These are phyloP conservation scores for Cossypha dichroa DNA, from an alignment of 2,797 vertebrate species.

Conservation along the genomic window DNA sequence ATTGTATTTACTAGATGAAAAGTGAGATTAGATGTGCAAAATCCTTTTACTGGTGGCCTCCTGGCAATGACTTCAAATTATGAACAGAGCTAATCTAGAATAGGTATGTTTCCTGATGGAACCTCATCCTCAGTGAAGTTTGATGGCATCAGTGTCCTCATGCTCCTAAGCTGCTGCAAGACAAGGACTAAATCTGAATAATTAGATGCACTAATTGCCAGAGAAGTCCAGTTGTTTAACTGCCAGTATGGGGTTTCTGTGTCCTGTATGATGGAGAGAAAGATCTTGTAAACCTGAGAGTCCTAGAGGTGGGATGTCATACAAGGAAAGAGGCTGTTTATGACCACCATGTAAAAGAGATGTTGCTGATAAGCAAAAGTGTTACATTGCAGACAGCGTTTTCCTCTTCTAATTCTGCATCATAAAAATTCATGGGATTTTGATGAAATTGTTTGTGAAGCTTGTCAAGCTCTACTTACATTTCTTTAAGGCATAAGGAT, in stretches of 20 bases:
- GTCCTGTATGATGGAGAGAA: not conserved
- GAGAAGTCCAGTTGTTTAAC: not conserved
- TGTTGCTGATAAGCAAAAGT: not conserved
- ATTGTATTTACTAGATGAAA: not conserved
- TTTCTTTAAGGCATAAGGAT: not conserved
- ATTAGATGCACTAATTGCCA: not conserved
- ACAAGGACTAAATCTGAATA: not conserved
- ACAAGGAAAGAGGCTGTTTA: not conserved
- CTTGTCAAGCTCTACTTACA: not conserved
- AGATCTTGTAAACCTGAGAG: not conserved
- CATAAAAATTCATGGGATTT: not conserved
- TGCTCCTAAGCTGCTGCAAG: not conserved
- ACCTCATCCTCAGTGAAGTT: not conserved
- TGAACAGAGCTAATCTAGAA: not conserved
- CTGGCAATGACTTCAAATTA: not conserved
- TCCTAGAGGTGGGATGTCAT: not conserved
- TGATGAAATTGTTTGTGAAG: not conserved
- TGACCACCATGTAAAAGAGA: not conserved
- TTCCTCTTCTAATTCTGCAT: not conserved
- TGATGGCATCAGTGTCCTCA: fast-evolving
- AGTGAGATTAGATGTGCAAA: not conserved
- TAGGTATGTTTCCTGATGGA: not conserved
- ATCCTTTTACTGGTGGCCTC: not conserved
- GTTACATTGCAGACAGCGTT: not conserved
- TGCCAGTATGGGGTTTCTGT: not conserved